phyloP scores from a whole-genome alignment of 2,797 vertebrate species.

The Takifugu rubripes region DNA sequence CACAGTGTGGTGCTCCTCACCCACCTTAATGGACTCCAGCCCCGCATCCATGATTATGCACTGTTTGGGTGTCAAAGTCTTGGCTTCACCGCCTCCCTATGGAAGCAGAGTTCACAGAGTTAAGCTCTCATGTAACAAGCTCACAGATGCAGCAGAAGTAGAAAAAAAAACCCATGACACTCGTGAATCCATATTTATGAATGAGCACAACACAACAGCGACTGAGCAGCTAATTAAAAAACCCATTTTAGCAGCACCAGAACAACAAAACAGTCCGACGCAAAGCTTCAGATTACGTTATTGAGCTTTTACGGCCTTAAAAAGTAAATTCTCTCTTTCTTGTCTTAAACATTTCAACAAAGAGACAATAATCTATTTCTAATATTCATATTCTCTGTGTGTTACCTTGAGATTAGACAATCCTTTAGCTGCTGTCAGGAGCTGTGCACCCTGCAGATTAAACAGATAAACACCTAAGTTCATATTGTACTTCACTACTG shows the following conservation, averaged over 20 bases:
- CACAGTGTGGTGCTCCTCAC: constrained; percentile 1
- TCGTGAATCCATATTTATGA: not conserved
- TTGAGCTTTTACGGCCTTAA: no score
- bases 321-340: no score
- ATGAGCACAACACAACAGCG: not conserved
- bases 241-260: not conserved
- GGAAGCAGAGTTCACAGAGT: constrained; percentile 13
- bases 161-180: not conserved
- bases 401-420: constrained; percentile 96
- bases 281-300: no score
- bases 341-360: no score
- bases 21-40: constrained; percentile 92
- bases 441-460: constrained; percentile 83
- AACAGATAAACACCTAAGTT: not conserved
- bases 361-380: not conserved
- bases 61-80: constrained; percentile 91
- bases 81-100: constrained; percentile 88
- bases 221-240: not conserved
- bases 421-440: constrained; percentile 95
- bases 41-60: constrained; percentile 86
- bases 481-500: not conserved
- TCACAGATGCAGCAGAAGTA: not conserved
- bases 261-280: not conserved
- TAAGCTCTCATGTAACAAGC: no score
- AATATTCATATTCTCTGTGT: not conserved